Base-by-base conservation (phyloP, 1,140 invertebrate species). In the Scaptomyza hsui region DNA sequence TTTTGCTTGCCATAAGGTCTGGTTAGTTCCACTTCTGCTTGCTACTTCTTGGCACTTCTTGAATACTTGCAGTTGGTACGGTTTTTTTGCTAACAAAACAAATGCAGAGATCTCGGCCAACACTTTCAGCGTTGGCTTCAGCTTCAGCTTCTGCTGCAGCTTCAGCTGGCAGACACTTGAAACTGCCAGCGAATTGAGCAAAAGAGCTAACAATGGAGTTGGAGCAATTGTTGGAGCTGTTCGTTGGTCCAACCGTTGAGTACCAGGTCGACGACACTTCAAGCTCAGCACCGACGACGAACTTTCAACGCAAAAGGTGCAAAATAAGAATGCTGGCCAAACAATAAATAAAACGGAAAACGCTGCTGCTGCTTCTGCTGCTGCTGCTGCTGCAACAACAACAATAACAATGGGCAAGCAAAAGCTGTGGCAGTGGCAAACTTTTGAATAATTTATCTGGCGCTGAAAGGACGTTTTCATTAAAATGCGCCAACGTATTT, bases 371-470 rank as follows among this genome's bases (percentile, higher is more conserved):
- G n/a, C n/a, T n/a, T n/a, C n/a, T n/a, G n/a, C n/a, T n/a, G n/a
- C n/a, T n/a, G n/a, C n/a, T n/a, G n/a, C n/a, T n/a, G n/a, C n/a
- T n/a, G 52, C 68, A 49, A 52, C 37, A 71, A 71, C 61, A 64
- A 41, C 37, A 56, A 49, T 13, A 68, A 55, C 53, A 44, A 65
- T 18, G 55, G 37, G 15, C 44, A 47, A 63, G 56, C 24, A 72
- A 41, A 41, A 69, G 55, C 68, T 70, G 45, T 62, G 60, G 56
- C 76, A 82, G 57, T 74, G 65, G 80, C 65, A 85, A 86, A 85
- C 82, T 88, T 88, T 88, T 88, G 82, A 88, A 88, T 88, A 88
- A 88, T 88, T 88, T 88, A 88, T 88, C 75, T 72, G 57, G 83
- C 78, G 82, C 76, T 88, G 82, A 88, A 88, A 88, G 82, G 82